A percentile compares a stretch with the other conserved stretches of the same genome.
These are phyloP conservation scores for Acanthisitta chloris DNA, from an alignment of 2,113 vertebrate species.

Conservation along the genomic window DNA sequence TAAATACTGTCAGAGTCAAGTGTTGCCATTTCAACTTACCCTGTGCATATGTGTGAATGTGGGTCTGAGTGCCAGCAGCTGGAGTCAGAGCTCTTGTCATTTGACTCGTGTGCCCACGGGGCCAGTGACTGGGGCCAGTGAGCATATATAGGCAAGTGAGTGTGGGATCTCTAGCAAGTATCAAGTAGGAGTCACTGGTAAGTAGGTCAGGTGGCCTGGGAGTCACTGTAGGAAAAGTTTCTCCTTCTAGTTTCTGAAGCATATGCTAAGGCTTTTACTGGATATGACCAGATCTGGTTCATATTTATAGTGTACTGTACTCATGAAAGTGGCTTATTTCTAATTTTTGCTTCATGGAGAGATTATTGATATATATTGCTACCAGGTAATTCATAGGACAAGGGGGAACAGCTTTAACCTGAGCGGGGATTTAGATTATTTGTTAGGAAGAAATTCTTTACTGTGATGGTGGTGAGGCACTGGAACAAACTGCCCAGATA, in stretches of 20 bases:
- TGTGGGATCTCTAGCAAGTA: accelerated
- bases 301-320: background rate
- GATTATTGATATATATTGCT: background rate
- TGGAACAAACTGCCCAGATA: background rate
- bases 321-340: background rate
- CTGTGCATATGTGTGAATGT: accelerated
- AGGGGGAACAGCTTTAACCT: background rate
- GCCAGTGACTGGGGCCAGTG: background rate
- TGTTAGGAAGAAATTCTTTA: background rate
- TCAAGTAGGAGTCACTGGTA: background rate
- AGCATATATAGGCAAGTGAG: accelerated
- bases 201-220: background rate
- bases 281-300: background rate
- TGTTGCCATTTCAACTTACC: background rate
- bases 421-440: background rate
- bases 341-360: background rate
- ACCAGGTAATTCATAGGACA: background rate
- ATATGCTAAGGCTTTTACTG: background rate
- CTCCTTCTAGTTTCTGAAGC: background rate
- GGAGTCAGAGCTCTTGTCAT: accelerated
- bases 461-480: background rate
- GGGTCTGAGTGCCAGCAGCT: background rate
- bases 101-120: too few species aligned
- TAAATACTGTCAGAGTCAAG: background rate
- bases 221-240: background rate